Evolutionary conservation across 2,113 vertebrate genomes (phyloP).

Genomic region (Notiomystis cincta): DNA sequence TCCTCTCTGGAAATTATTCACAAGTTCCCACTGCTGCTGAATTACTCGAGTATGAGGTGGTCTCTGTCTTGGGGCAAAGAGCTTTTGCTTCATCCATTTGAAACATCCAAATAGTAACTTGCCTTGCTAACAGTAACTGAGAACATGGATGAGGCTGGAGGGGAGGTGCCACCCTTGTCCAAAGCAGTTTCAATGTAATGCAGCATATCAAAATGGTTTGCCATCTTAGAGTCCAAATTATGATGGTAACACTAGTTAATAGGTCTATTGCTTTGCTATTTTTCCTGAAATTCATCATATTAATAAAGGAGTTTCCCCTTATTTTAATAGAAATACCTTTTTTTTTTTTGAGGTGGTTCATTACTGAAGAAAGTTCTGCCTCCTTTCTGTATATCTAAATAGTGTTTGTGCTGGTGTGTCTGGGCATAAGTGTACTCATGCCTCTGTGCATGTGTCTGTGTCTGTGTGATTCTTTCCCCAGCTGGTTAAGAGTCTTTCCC

Average conservation of each 20-base stretch:
- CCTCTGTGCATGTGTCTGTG: not conserved
- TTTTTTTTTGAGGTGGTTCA: not conserved
- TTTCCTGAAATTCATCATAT: not conserved
- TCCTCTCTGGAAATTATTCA: not conserved
- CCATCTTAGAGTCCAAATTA: not conserved
- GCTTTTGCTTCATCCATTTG: not conserved
- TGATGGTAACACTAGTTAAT: not conserved
- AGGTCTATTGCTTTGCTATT: not conserved
- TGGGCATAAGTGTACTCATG: too few relatives aligned
- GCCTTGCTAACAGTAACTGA: not conserved
- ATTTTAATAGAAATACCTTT: not conserved
- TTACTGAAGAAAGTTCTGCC: not conserved
- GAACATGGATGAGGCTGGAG: not conserved
- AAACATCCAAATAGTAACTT: not conserved
- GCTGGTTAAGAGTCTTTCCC: not conserved
- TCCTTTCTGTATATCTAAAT: not conserved
- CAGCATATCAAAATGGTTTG: not conserved
- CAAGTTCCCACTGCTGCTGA: not conserved
- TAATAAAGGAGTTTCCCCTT: not conserved
- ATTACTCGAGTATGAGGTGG: not conserved
- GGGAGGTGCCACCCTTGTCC: rapidly evolving
- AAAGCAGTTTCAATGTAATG: not conserved
- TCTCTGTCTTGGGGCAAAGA: not conserved
- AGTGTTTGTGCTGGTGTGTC: not conserved
- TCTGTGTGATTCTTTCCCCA: not conserved